These are phyloP conservation scores for Silurus glanis DNA, from an alignment of 2,113 vertebrate species.

Conservation along the genomic window DNA sequence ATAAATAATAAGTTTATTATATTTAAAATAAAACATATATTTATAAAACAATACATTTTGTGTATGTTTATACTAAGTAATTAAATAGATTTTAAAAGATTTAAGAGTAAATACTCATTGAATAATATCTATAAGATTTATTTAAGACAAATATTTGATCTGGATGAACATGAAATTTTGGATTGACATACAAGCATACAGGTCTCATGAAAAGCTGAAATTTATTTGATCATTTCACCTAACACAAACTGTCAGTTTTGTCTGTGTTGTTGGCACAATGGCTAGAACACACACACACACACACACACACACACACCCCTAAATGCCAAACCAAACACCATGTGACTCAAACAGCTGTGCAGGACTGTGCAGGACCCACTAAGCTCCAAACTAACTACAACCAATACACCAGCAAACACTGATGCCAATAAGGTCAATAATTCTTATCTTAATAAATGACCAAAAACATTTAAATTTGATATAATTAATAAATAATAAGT, in stretches of 20 bases:
- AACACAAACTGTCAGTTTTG: neutral
- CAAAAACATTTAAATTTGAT: neutral
- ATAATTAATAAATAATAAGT: too few relatives aligned
- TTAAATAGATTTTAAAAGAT: neutral
- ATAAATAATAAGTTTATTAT: neutral
- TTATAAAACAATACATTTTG: neutral
- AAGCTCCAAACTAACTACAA: neutral
- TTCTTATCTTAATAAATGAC: neutral
- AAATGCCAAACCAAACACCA: neutral
- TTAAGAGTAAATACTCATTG: neutral
- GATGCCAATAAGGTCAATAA: neutral
- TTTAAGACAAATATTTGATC: neutral
- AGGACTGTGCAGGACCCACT: neutral
- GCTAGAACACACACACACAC: neutral
- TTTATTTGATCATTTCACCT: neutral
- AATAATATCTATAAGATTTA: neutral
- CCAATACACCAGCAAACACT: neutral
- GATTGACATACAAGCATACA: neutral
- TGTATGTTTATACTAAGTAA: neutral
- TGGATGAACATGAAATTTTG: neutral
- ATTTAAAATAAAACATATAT: neutral
- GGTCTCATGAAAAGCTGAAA: neutral
- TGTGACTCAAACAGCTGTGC: conserved; percentile 1
- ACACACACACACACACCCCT: neutral
- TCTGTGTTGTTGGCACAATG: neutral